phyloP scores from a whole-genome alignment of 2,888 invertebrate genomes.

The Cremastinae sp. region DNA sequence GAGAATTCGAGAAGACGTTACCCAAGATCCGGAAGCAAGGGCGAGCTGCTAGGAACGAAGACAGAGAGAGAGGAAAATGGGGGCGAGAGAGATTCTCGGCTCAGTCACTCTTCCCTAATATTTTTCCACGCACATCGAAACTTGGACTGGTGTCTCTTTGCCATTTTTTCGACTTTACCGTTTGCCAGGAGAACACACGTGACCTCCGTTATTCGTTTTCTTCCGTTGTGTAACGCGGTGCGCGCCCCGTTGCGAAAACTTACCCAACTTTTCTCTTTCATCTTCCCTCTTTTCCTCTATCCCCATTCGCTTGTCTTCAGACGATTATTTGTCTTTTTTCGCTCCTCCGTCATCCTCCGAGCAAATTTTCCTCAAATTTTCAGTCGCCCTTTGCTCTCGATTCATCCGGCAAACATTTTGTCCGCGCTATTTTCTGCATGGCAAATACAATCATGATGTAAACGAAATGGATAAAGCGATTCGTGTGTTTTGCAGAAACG shows the following conservation, averaged over 20 bases:
- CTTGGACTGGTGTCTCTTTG: background rate
- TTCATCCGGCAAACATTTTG: too few relatives aligned
- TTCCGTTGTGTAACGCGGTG: background rate
- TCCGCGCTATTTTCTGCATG: too few relatives aligned
- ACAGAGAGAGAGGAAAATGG: too few relatives aligned
- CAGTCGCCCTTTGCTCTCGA: too few relatives aligned
- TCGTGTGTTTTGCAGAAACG: too few relatives aligned
- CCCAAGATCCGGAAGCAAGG: conserved; percentile 13
- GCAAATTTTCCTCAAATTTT: too few relatives aligned
- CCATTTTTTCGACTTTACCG: background rate
- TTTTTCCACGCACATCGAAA: conserved; percentile 22
- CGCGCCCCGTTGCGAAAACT: background rate
- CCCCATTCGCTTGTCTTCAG: background rate
- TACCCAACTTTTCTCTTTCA: background rate
- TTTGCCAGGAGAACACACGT: background rate
- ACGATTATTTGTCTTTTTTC: background rate
- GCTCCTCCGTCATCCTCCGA: background rate
- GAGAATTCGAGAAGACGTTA: conserved; percentile 40
- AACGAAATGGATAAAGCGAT: too few relatives aligned
- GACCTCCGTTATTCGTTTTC: conserved; percentile 1
- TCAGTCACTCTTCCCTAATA: conserved; percentile 15
- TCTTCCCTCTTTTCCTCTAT: background rate
- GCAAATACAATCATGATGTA: too few relatives aligned
- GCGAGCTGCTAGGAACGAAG: too few relatives aligned
- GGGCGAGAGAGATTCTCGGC: background rate